phyloP scores from a whole-genome alignment of 2,113 vertebrate genomes.

The Progne subis region DNA sequence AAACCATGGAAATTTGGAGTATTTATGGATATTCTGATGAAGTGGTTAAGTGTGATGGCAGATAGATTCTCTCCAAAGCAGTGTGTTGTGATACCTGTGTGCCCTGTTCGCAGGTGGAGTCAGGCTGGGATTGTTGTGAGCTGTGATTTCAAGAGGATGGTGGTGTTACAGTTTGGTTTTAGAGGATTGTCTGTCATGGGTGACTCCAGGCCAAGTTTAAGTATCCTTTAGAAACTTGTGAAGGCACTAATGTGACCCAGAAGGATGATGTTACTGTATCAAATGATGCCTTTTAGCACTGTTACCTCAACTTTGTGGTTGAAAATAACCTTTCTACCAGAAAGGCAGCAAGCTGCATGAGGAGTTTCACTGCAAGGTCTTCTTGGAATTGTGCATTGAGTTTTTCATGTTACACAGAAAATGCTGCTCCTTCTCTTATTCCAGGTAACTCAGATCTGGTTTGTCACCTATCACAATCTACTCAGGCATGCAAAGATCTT shows the following conservation, averaged over 20 bases:
- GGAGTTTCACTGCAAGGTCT: background rate
- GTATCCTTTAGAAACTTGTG: background rate
- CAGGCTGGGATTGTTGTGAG: background rate
- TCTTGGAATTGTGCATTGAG: background rate
- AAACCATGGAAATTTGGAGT: accelerated
- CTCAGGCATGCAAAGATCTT: background rate
- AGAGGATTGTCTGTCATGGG: too few species aligned
- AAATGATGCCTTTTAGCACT: background rate
- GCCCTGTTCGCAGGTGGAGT: background rate
- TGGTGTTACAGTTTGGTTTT: background rate
- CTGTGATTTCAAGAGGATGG: background rate
- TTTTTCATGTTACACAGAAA: background rate
- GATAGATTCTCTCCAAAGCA: accelerated
- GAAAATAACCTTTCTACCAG: background rate
- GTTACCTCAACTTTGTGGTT: background rate
- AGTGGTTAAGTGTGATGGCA: background rate
- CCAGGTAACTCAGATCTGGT: background rate
- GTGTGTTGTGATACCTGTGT: accelerated
- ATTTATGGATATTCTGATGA: background rate
- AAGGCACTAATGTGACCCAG: background rate
- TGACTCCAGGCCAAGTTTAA: background rate
- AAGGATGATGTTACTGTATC: background rate
- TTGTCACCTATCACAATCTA: accelerated
- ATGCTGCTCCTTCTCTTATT: background rate
- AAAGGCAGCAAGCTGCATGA: background rate